Evolutionary conservation across 2,888 invertebrate species (phyloP).

Genomic region (Sepioteuthis lessoniana): DNA sequence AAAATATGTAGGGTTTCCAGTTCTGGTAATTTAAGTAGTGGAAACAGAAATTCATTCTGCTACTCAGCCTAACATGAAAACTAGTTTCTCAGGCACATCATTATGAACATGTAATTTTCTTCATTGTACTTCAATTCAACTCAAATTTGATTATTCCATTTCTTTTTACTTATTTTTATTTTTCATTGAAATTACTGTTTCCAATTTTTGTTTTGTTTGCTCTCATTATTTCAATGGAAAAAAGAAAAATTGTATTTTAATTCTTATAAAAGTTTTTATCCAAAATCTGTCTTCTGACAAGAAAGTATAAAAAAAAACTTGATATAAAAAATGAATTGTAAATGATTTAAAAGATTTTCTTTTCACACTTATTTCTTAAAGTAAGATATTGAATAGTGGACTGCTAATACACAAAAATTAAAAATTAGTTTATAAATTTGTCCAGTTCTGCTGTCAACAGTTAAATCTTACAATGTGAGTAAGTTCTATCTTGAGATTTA

Average conservation of each 20-base stretch:
- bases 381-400: neutral
- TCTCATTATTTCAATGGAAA: neutral
- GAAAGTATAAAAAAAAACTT: neutral
- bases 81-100: neutral
- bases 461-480: too few species aligned
- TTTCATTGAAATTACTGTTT: neutral
- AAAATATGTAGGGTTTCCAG: neutral
- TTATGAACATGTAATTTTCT: neutral
- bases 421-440: too few species aligned
- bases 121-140: neutral
- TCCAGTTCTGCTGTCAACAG: too few species aligned
- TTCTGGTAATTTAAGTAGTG: neutral
- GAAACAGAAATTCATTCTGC: neutral
- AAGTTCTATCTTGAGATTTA: too few species aligned
- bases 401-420: too few species aligned
- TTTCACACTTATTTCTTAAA: neutral
- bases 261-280: neutral
- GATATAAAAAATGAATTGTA: neutral
- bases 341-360: neutral
- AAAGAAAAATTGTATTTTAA: neutral
- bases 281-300: neutral
- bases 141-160: neutral
- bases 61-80: neutral
- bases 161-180: neutral
- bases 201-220: neutral